Conservation (phyloP, 2,797 vertebrate species). For the Acomys russatus region DNA sequence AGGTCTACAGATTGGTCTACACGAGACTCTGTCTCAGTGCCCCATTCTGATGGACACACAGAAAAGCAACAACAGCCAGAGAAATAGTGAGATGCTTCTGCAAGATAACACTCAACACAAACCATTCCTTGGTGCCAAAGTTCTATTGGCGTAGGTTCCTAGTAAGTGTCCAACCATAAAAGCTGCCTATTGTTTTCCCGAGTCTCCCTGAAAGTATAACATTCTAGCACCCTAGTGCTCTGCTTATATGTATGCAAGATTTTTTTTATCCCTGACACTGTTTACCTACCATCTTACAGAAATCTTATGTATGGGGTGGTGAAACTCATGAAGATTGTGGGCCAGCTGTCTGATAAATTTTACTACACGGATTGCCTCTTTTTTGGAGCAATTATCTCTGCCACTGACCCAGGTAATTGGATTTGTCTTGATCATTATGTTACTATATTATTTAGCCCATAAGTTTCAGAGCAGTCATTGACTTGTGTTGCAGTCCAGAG, state of each 20-base stretch:
- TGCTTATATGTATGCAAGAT: neutral
- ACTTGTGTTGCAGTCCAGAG: constrained; percentile 27
- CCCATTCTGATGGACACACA: neutral
- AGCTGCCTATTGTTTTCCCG: constrained; percentile 19
- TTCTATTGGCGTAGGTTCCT: constrained; percentile 18
- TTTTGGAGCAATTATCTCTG: constrained; percentile 98
- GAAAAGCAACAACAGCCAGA: neutral
- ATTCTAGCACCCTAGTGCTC: neutral
- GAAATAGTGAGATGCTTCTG: neutral
- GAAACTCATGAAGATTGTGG: constrained; percentile 96
- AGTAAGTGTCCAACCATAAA: neutral
- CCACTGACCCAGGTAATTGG: constrained; percentile 97
- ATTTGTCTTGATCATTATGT: constrained; percentile 50
- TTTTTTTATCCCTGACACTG: constrained; percentile 23
- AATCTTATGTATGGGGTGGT: constrained; percentile 99
- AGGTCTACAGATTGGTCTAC: neutral
- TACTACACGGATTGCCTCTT: constrained; percentile 99
- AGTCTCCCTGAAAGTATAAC: neutral
- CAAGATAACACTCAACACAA: neutral
- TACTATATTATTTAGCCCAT: constrained; percentile 52
- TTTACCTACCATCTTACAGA: constrained; percentile 86
- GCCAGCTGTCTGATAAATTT: constrained; percentile 96
- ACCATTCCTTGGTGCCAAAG: neutral
- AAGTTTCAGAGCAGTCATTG: neutral
- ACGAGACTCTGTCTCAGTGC: neutral